phyloP scores from a whole-genome alignment of 2,888 invertebrate species.

The Drosophila kuntzei region DNA sequence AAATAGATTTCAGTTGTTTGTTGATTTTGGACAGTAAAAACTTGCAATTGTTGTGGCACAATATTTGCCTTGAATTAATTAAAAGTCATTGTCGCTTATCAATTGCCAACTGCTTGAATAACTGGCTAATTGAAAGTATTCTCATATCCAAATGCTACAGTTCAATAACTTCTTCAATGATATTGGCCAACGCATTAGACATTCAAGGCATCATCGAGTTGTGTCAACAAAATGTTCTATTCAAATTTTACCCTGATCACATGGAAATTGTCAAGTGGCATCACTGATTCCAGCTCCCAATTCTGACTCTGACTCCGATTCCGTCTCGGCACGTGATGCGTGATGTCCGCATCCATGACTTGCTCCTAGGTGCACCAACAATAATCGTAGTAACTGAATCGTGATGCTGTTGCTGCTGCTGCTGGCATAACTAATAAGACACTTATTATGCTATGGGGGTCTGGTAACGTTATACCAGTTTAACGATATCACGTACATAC shows the following conservation, averaged over 20 bases:
- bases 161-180: conserved; percentile 5
- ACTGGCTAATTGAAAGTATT: conserved; percentile 19
- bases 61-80: conserved; percentile 75
- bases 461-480: conserved; percentile 82
- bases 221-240: conserved; percentile 57
- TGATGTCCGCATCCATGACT: conserved; percentile 17
- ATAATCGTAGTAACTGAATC: conserved; percentile 58
- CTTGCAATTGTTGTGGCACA: conserved; percentile 62
- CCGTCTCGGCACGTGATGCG: conserved; percentile 20
- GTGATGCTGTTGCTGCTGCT: conserved; percentile 25
- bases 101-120: conserved; percentile 54
- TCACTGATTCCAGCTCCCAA: conserved; percentile 35
- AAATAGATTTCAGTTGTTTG: conserved; percentile 74
- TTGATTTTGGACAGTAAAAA: conserved; percentile 58
- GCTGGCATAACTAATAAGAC: conserved; percentile 80
- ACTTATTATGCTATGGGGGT: conserved; percentile 82
- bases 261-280: conserved; percentile 59
- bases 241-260: conserved; percentile 50
- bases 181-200: conserved; percentile 31
- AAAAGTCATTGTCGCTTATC: conserved; percentile 72
- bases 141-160: conserved; percentile 13
- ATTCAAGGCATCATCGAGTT: conserved; percentile 54
- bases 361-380: conserved; percentile 48
- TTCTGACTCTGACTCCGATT: background rate
- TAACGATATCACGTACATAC: conserved; percentile 85